Percentiles rank a stretch among this genome's conserved stretches.
phyloP scores from a whole-genome alignment of 1,140 invertebrate species.

The Rhyacophila brunnea region DNA sequence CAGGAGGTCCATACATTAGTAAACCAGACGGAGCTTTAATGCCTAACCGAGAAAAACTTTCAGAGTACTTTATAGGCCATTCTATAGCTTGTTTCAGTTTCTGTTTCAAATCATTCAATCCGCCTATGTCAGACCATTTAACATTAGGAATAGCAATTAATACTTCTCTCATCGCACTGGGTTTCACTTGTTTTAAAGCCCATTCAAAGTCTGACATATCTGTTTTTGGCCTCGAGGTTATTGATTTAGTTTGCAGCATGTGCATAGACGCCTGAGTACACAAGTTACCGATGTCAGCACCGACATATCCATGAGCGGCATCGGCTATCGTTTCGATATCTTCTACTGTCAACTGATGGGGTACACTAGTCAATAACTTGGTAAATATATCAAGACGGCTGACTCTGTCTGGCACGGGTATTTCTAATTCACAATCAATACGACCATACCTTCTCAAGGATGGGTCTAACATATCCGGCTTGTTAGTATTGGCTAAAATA shows the following conservation, averaged over 20 bases:
- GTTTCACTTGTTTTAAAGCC: constrained; percentile 71
- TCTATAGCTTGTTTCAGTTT: constrained; percentile 88
- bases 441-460: constrained; percentile 73
- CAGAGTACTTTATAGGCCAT: constrained; percentile 88
- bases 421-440: constrained; percentile 83
- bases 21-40: constrained; percentile 93
- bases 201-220: constrained; percentile 55
- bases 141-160: constrained; percentile 81
- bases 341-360: constrained; percentile 56
- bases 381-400: constrained; percentile 67
- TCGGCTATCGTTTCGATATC: constrained; percentile 66
- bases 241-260: constrained; percentile 48
- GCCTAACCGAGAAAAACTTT: constrained; percentile 85
- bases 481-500: constrained; percentile 71
- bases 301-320: constrained; percentile 84
- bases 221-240: constrained; percentile 37
- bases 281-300: constrained; percentile 77
- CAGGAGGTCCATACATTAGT: constrained; percentile 95
- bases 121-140: constrained; percentile 91
- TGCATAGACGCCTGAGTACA: constrained; percentile 68
- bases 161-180: constrained; percentile 89
- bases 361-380: constrained; percentile 58
- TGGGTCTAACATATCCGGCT: constrained; percentile 69
- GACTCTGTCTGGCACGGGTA: constrained; percentile 71
- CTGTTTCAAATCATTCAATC: constrained; percentile 82